A percentile compares a stretch with the other conserved stretches of the same genome.
Evolutionary conservation across 2,113 vertebrate genomes (phyloP).

Genomic region (Trinectes maculatus): DNA sequence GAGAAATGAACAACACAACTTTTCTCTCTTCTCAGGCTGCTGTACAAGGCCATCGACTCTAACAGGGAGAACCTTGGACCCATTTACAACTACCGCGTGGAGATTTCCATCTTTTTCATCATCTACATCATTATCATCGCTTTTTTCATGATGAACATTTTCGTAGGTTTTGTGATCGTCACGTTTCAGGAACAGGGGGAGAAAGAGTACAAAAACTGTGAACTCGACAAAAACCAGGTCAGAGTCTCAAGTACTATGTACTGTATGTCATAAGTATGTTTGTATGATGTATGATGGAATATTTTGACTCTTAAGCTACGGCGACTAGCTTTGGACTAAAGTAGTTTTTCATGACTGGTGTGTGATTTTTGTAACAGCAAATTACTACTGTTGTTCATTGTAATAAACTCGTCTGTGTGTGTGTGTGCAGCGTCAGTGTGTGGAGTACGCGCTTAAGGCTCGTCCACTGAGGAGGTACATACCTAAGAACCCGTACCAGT

Average conservation of each 20-base stretch:
- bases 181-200: conserved; percentile 99
- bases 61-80: conserved; percentile 95
- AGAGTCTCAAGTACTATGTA: conserved; percentile 37
- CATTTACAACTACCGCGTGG: conserved; percentile 97
- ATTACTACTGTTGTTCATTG: too few species aligned
- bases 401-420: too few species aligned
- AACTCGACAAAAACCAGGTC: conserved; percentile 99
- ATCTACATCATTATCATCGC: conserved; percentile 99
- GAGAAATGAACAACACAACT: background rate
- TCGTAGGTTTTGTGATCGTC: conserved; percentile 99
- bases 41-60: conserved; percentile 98
- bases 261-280: background rate
- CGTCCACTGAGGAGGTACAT: conserved; percentile 95
- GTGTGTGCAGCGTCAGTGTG: conserved; percentile 92
- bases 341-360: too few species aligned
- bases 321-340: too few species aligned
- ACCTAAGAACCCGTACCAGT: conserved; percentile 99
- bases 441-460: conserved; percentile 97
- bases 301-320: too few species aligned
- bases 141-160: conserved; percentile 99
- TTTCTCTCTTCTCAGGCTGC: conserved; percentile 80
- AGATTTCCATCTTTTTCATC: conserved; percentile 99
- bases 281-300: too few species aligned
- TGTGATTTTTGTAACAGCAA: too few species aligned
- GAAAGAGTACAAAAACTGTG: conserved; percentile 99